Percentiles rank a stretch among this genome's conserved stretches.
phyloP scores from a whole-genome alignment of 2,888 invertebrate species.

The Harpagoxenus sublaevis region DNA sequence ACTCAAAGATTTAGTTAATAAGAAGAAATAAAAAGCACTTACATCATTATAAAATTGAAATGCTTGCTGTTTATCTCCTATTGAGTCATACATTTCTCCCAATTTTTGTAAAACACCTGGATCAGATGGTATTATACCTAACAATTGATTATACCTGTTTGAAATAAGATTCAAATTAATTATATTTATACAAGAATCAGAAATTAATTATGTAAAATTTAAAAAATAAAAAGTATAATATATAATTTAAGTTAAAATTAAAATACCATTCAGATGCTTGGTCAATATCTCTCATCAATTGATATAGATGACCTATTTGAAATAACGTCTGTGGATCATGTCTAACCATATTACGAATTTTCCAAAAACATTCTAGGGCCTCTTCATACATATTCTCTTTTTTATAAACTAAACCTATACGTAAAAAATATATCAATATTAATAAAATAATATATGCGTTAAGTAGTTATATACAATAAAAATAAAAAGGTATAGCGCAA shows the following conservation, averaged over 20 bases:
- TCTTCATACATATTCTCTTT: constrained; percentile 90
- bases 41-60: constrained; percentile 94
- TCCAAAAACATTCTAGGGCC: constrained; percentile 93
- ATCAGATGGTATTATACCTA: constrained; percentile 95
- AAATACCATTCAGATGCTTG: constrained; percentile 89
- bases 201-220: constrained; percentile 17
- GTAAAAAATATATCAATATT: background rate
- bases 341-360: constrained; percentile 90
- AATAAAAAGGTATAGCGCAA: background rate
- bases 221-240: background rate
- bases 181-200: background rate
- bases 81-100: constrained; percentile 95
- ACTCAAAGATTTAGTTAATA: background rate
- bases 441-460: background rate
- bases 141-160: constrained; percentile 91
- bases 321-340: constrained; percentile 92
- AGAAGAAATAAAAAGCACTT: constrained; percentile 75
- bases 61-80: constrained; percentile 96
- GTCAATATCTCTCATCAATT: constrained; percentile 89
- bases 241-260: constrained; percentile 33
- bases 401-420: constrained; percentile 90
- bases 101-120: constrained; percentile 95
- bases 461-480: background rate
- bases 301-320: constrained; percentile 93
- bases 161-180: background rate